Percentiles rank a stretch among this genome's conserved stretches.
phyloP scores from a whole-genome alignment of 2,797 vertebrate genomes.

The Phalanger gymnotis region DNA sequence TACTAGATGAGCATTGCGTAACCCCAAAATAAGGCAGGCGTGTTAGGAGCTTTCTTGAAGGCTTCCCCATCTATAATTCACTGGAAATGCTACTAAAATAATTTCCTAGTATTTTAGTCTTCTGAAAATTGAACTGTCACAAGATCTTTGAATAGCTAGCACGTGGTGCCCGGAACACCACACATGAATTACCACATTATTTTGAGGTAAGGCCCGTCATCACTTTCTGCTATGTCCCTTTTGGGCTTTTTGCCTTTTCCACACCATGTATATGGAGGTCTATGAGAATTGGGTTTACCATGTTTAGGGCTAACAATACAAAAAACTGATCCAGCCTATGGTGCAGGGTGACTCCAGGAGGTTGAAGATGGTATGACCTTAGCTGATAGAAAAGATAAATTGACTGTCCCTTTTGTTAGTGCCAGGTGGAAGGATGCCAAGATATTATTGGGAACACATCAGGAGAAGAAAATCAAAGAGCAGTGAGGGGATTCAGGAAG shows the following conservation, averaged over 20 bases:
- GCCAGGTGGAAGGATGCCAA: neutral
- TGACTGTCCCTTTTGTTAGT: conserved; percentile 7
- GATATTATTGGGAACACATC: neutral
- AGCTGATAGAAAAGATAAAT: neutral
- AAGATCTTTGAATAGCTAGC: conserved; percentile 27
- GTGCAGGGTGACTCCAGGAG: neutral
- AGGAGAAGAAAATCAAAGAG: conserved; percentile 38
- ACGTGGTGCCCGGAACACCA: conserved; percentile 52
- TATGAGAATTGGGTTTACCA: neutral
- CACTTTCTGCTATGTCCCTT: neutral
- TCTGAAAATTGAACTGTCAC: neutral
- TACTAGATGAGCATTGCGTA: conserved; percentile 53
- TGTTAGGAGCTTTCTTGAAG: neutral
- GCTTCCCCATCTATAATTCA: conserved; percentile 39
- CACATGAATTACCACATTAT: conserved; percentile 24
- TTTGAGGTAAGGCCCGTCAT: conserved; percentile 1
- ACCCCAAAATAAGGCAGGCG: neutral
- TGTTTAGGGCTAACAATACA: neutral
- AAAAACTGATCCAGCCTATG: neutral
- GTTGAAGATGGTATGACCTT: neutral
- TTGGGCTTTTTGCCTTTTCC: conserved; percentile 2
- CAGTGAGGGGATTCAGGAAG: conserved; percentile 16
- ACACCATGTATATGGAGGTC: neutral
- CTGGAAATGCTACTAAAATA: conserved; percentile 46
- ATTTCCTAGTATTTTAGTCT: conserved; percentile 43